Evolutionary conservation across 2,888 invertebrate species (phyloP).

Genomic region (Pseudococcus jackbeardsleyi): DNA sequence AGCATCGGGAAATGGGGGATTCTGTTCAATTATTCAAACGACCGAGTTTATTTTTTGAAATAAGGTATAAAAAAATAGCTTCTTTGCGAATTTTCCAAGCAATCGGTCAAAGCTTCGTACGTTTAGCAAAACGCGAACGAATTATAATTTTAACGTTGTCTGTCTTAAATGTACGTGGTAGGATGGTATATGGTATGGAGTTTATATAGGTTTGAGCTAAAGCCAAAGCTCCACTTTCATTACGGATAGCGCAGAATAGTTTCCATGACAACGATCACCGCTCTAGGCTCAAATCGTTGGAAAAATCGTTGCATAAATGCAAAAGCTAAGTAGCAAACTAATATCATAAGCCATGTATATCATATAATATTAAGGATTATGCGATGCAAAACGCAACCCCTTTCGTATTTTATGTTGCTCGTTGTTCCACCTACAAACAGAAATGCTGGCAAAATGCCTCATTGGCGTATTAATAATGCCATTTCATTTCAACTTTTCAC

Average conservation of each 20-base stretch:
- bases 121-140: constrained; percentile 23
- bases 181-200: not conserved
- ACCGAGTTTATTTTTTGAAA: not conserved
- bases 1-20: not conserved
- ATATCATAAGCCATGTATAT: constrained; percentile 50
- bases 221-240: constrained; percentile 40
- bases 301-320: constrained; percentile 55
- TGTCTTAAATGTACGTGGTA: not conserved
- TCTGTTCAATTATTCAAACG: not conserved
- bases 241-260: constrained; percentile 12
- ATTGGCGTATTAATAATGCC: constrained; percentile 48
- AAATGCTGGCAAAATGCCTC: constrained; percentile 50
- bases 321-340: constrained; percentile 50
- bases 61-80: not conserved
- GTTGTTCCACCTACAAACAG: constrained; percentile 1
- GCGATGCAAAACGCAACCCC: constrained; percentile 43
- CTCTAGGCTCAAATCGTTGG: constrained; percentile 44
- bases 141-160: constrained; percentile 38
- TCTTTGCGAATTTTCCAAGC: constrained; percentile 32
- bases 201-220: not conserved
- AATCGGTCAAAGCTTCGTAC: constrained; percentile 40
- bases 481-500: constrained; percentile 52
- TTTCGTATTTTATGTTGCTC: constrained; percentile 13
- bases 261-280: constrained; percentile 45
- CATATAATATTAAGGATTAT: constrained; percentile 50